These are phyloP conservation scores for Calcarius lapponicus DNA, from an alignment of 2,797 vertebrate genomes.

Conservation along the genomic window DNA sequence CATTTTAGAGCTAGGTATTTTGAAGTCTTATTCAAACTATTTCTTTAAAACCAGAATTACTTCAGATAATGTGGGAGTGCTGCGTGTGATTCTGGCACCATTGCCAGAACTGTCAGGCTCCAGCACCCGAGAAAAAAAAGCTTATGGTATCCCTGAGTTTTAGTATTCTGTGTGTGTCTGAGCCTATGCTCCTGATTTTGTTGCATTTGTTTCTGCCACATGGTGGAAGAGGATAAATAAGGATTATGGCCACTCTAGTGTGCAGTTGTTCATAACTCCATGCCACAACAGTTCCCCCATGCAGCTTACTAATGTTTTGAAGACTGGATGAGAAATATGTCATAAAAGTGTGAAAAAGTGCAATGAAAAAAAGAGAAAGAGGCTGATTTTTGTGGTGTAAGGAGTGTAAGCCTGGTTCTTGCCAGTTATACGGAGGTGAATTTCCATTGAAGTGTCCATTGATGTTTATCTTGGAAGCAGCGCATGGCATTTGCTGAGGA, in stretches of 20 bases:
- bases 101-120: background rate
- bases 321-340: background rate
- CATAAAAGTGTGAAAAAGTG: background rate
- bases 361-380: background rate
- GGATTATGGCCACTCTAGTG: background rate
- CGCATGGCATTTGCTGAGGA: background rate
- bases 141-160: accelerated
- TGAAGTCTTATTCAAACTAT: background rate
- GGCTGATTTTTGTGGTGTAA: background rate
- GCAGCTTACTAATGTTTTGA: background rate
- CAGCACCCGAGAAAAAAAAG: background rate
- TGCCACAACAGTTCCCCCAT: background rate
- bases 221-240: background rate
- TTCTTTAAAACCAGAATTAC: background rate
- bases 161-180: background rate
- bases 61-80: background rate
- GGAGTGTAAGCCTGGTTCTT: background rate
- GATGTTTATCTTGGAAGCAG: background rate
- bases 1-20: background rate
- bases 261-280: background rate
- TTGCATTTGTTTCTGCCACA: background rate
- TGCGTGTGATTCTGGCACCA: accelerated
- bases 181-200: background rate
- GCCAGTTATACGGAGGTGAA: background rate
- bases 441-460: background rate